Percentiles rank a stretch among this genome's conserved stretches.
Evolutionary conservation across 2,113 vertebrate genomes (phyloP).

Genomic region (Syngnathus floridae): DNA sequence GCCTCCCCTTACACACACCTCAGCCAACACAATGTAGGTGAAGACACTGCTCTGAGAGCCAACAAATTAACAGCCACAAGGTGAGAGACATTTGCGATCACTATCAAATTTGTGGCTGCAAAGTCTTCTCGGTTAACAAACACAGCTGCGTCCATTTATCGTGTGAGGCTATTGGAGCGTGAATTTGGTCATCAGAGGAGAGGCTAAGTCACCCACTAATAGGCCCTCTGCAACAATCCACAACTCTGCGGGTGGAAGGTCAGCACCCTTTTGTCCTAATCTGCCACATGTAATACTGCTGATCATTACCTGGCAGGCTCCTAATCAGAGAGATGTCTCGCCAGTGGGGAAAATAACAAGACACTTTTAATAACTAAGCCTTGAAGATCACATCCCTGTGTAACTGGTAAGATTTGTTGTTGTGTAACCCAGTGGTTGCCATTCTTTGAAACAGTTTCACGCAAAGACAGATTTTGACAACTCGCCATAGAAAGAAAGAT

Average conservation of each 20-base stretch:
- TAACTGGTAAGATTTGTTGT: neutral
- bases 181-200: constrained; percentile 53
- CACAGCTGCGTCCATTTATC: constrained; percentile 55
- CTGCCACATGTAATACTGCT: constrained; percentile 41
- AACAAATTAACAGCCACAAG: constrained; percentile 44
- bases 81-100: constrained; percentile 37
- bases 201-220: constrained; percentile 47
- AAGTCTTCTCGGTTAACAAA: constrained; percentile 46
- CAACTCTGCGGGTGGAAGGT: constrained; percentile 40
- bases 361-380: constrained; percentile 1
- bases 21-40: constrained; percentile 26
- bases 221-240: constrained; percentile 42
- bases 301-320: constrained; percentile 37
- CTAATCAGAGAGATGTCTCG: constrained; percentile 23
- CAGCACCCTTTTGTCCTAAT: constrained; percentile 32
- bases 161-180: constrained; percentile 34
- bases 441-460: neutral
- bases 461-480: neutral
- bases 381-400: constrained; percentile 8
- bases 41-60: constrained; percentile 23
- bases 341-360: constrained; percentile 7
- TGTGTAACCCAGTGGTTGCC: neutral
- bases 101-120: constrained; percentile 43
- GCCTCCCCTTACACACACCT: constrained; percentile 13
- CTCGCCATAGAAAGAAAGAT: neutral